phyloP scores from a whole-genome alignment of 2,797 vertebrate species.

The Pseudochaenichthys georgianus region DNA sequence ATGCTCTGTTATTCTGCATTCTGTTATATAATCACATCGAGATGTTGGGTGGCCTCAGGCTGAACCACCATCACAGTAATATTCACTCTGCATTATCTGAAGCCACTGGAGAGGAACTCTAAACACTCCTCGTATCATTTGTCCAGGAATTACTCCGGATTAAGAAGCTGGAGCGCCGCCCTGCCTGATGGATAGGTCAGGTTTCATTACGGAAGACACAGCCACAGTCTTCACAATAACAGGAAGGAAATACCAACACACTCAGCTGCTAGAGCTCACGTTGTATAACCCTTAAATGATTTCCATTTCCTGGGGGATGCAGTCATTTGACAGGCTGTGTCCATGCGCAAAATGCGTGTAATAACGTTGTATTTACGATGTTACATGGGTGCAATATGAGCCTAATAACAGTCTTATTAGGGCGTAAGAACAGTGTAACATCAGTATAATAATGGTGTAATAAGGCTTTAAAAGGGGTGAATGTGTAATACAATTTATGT shows the following conservation, averaged over 20 bases:
- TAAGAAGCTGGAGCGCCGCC: background rate
- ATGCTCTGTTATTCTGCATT: slow-evolving; percentile 24
- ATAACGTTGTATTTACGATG: too few species aligned
- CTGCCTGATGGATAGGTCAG: slow-evolving; percentile 1
- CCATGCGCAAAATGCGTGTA: too few species aligned
- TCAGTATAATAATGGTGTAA: too few species aligned
- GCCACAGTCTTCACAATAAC: background rate
- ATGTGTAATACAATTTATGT: too few species aligned
- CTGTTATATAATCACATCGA: slow-evolving; percentile 53
- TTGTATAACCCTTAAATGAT: background rate
- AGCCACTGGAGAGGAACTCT: slow-evolving; percentile 9
- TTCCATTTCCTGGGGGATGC: too few species aligned
- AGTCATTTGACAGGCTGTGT: too few species aligned
- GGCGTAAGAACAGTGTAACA: too few species aligned
- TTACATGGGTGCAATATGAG: too few species aligned
- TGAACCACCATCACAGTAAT: slow-evolving; percentile 10
- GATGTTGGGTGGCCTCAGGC: slow-evolving; percentile 37
- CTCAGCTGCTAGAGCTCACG: background rate
- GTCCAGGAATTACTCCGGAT: background rate
- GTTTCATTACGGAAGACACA: slow-evolving; percentile 16
- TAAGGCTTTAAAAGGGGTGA: too few species aligned
- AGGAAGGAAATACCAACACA: background rate
- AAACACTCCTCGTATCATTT: slow-evolving; percentile 9
- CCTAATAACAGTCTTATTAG: too few species aligned
- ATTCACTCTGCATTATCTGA: slow-evolving; percentile 9